phyloP scores from a whole-genome alignment of 2,797 vertebrate genomes.

The Helarctos malayanus region DNA sequence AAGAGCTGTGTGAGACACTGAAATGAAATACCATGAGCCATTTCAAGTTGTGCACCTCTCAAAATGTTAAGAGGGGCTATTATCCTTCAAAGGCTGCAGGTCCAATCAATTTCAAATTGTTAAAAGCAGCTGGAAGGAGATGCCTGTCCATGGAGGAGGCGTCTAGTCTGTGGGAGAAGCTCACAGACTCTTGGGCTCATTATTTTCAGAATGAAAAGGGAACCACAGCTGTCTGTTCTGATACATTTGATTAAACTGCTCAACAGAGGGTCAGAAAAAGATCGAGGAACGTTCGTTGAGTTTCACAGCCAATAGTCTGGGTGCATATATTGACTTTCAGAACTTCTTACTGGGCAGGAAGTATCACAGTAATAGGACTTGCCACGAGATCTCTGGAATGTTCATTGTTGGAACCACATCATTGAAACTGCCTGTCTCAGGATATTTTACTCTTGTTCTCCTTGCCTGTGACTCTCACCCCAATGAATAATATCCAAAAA shows the following conservation, averaged over 20 bases:
- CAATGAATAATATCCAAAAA: constrained; percentile 50
- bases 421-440: constrained; percentile 60
- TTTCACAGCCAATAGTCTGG: not conserved
- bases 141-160: constrained; percentile 36
- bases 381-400: constrained; percentile 56
- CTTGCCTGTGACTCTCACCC: not conserved
- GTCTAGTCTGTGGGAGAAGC: constrained; percentile 45
- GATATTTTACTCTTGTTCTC: constrained; percentile 59
- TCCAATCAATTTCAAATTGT: constrained; percentile 64
- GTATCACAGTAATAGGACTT: constrained; percentile 58
- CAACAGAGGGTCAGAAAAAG: constrained; percentile 15
- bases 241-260: constrained; percentile 73
- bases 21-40: constrained; percentile 25
- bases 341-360: constrained; percentile 47
- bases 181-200: constrained; percentile 51
- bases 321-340: not conserved
- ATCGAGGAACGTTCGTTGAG: not conserved
- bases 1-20: constrained; percentile 45
- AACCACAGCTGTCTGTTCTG: constrained; percentile 67
- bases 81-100: constrained; percentile 49
- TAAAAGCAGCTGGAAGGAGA: constrained; percentile 68
- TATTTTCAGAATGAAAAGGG: constrained; percentile 73
- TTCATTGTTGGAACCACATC: constrained; percentile 60
- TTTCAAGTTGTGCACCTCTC: constrained; percentile 57
- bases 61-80: constrained; percentile 58